Base-by-base conservation (phyloP, 1,140 invertebrate species). In the Melanaphis sacchari region DNA sequence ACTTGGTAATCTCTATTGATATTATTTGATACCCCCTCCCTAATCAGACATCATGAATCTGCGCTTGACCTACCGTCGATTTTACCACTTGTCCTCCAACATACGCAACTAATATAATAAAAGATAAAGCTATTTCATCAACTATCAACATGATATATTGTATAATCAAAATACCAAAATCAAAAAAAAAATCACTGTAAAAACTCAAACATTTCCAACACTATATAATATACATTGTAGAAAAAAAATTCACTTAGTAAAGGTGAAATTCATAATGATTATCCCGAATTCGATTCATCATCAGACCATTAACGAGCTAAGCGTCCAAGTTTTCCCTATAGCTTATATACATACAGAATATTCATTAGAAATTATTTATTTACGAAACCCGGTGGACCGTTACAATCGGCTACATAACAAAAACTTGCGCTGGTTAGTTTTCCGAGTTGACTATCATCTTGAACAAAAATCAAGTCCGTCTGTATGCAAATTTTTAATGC, bases 341-440 rank as follows among this genome's bases (percentile, higher is more conserved):
- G 31, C 11, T 66, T 66, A 31, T n/a, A 59, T 31, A 59, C 31
- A 31, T 59, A 59, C 31, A 59, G 26, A 59, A 9, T 31, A 36
- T 76, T 76, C 59, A 6, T 76, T n/a, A 5, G 59, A 76, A 5
- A n/a, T 76, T 76, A 76, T 82, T 82, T 82, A 82, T 82, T 82
- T 82, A 82, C 38, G 38, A 40, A 82, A 82, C 38, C 36, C 81
- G 18, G n/a, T 82, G 81, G 81, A 82, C 36, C 36, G 38, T 82
- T 7, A 24, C 81, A 82, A 82, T 40, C 40, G 7, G 40, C 38
- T 40, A 82, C 40, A 40, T n/a, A n/a, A n/a, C n/a, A 40, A 36
- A 82, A 40, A 82, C 81, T 36, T 82, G 81, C 81, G 38, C 22
- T 7, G 81, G 81, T 82, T 82, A 82, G 81, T 82, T 82, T 82